Evolutionary conservation across 2,888 invertebrate species (phyloP).

Genomic region (Cryptocephalus moraei): DNA sequence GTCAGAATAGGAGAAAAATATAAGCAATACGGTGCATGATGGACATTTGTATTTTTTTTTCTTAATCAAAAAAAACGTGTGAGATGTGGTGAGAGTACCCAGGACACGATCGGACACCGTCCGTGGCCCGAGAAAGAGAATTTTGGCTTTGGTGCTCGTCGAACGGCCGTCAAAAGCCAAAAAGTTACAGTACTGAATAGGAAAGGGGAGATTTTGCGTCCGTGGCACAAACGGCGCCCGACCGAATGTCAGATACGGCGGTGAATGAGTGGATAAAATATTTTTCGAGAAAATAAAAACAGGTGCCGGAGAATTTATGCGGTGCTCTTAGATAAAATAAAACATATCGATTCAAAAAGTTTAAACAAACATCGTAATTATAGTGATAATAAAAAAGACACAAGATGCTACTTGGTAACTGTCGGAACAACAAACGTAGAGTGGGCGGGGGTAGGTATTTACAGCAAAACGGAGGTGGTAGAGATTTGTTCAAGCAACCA

Average conservation of each 20-base stretch:
- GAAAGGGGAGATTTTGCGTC: too few species aligned
- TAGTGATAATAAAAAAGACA: constrained; percentile 5
- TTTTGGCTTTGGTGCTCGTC: too few species aligned
- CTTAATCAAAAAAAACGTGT: too few species aligned
- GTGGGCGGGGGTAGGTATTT: constrained; percentile 5
- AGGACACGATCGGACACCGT: too few species aligned
- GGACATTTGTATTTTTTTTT: too few species aligned
- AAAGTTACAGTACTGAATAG: too few species aligned
- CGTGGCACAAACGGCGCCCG: too few species aligned
- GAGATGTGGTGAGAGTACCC: too few species aligned
- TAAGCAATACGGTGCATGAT: constrained; percentile 30
- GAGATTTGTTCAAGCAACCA: constrained; percentile 17
- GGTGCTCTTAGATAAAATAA: constrained; percentile 30
- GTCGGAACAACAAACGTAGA: constrained; percentile 11
- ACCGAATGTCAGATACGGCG: too few species aligned
- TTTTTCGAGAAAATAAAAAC: constrained; percentile 12
- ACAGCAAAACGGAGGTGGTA: constrained; percentile 20
- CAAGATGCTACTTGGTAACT: constrained; percentile 36
- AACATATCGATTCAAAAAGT: not conserved
- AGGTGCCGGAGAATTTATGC: constrained; percentile 34
- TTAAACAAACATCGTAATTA: constrained; percentile 5
- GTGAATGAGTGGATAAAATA: not conserved
- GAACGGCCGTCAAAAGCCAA: too few species aligned
- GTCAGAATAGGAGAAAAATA: constrained; percentile 42
- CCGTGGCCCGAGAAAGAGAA: too few species aligned